Evolutionary conservation across 2,113 vertebrate genomes (phyloP), one percentile per base, ranked within the genome.

Genomic region (Nicator chloris): DNA sequence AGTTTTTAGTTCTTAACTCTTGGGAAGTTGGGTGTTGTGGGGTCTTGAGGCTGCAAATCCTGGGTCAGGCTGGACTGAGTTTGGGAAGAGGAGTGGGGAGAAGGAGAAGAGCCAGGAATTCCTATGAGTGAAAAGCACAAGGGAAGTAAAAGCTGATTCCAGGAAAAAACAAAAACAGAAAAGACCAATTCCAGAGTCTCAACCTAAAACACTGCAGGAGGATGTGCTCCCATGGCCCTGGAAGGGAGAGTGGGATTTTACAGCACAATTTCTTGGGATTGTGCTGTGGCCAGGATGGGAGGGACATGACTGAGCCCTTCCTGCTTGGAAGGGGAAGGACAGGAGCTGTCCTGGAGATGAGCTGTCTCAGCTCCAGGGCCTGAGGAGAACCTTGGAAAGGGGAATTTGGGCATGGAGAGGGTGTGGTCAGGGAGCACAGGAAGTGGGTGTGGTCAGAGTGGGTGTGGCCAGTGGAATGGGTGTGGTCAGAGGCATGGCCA

Each of bases 151-250:
- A 50, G 15, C 39, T 10, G 8, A 19, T 60, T 21, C 37, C 61
- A 59, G 45, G 10, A 15, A 27, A 66, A 26, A 31, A 12, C 47
- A 27, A 1, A 66, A 54, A 35, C 18, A 78, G 82, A 30, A 39
- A 59, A 7, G 4, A 15, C 3, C 57, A 21, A 0, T 71, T 71
- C 57, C 21, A 65, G 69, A 16, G 10, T 10, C 33, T 42, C 30
- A 37, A 0, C 35, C 40, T 65, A 24, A 47, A 89, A 4, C 24
- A 3, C 17, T 4, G 23, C 1, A 4, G 19, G 50, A 24, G 26
- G 68, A 33, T 6, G 44, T 61, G 80, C 12, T 15, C 39, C 23
- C 0, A 0, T 9, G 7, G 45, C 26, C 71, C 51, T 47, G 23
- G 27, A 45, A 61, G 42, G 65, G 45, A 28, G 13, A 39, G 20